These are phyloP conservation scores for Trichoplusia ni DNA, from an alignment of 1,140 invertebrate genomes.

Conservation along the genomic window DNA sequence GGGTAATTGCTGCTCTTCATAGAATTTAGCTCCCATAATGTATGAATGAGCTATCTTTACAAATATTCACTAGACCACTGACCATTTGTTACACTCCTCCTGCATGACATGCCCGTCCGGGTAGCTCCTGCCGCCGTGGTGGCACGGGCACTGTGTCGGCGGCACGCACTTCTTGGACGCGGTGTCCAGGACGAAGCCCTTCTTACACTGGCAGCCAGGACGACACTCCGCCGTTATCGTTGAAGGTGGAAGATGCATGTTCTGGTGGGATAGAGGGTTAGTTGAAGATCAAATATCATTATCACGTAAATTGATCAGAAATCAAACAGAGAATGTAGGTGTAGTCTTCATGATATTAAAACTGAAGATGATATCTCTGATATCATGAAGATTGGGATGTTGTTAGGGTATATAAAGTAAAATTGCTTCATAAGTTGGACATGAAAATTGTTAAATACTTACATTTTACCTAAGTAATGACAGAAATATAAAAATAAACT, in stretches of 20 bases:
- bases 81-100: slow-evolving; percentile 93
- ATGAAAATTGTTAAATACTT: too few species aligned
- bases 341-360: too few species aligned
- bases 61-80: slow-evolving; percentile 40
- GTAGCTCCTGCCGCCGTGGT: slow-evolving; percentile 92
- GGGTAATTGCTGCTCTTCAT: neutral
- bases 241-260: slow-evolving; percentile 85
- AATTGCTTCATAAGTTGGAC: too few species aligned
- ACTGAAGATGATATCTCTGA: too few species aligned
- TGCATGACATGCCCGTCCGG: slow-evolving; percentile 88
- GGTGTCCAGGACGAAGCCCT: slow-evolving; percentile 88
- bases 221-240: slow-evolving; percentile 83
- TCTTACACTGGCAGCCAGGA: slow-evolving; percentile 89
- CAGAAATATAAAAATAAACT: too few species aligned
- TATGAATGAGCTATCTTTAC: neutral
- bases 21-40: neutral
- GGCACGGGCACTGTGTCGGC: slow-evolving; percentile 90
- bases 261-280: slow-evolving; percentile 71
- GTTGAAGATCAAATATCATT: neutral
- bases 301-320: neutral
- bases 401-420: too few species aligned
- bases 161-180: slow-evolving; percentile 86
- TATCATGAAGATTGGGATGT: too few species aligned
- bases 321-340: too few species aligned
- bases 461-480: too few species aligned